A percentile compares a stretch with the other conserved stretches of the same genome.
phyloP scores from a whole-genome alignment of 2,113 vertebrate genomes.

The Ochotona princeps region DNA sequence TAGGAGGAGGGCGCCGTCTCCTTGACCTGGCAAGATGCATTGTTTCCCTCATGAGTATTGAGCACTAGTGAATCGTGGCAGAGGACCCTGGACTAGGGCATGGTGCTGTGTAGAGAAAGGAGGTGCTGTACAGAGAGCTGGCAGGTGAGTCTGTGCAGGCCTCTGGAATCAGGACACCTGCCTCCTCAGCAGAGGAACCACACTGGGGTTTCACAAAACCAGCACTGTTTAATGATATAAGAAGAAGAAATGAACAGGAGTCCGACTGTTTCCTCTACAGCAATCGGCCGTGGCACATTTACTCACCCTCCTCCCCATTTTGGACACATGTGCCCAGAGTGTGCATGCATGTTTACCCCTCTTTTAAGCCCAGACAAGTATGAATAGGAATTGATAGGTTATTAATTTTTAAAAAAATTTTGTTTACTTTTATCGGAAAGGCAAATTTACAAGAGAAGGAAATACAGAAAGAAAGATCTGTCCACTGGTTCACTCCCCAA shows the following conservation, averaged over 20 bases:
- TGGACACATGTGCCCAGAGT: too few species aligned
- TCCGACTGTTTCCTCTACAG: rapidly evolving
- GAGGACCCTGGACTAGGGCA: neutral
- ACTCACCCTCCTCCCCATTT: too few species aligned
- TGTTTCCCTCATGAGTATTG: neutral
- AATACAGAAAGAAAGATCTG: too few species aligned
- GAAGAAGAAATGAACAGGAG: neutral
- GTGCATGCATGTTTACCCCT: neutral
- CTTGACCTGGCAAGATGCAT: neutral
- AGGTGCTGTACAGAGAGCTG: neutral
- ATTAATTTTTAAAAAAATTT: too few species aligned
- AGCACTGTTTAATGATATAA: too few species aligned
- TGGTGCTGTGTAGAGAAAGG: neutral
- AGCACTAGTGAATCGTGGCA: neutral
- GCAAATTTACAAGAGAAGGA: too few species aligned
- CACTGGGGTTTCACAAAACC: neutral
- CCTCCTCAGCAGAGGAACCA: neutral
- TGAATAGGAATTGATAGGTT: neutral
- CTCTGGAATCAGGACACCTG: neutral
- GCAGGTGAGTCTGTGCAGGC: too few species aligned
- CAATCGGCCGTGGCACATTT: neutral
- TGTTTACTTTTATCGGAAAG: too few species aligned
- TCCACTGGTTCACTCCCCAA: too few species aligned
- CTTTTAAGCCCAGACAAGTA: neutral
- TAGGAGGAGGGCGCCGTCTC: neutral